Conservation (phyloP, 2,113 vertebrate species). For the Hydropotes inermis region DNA sequence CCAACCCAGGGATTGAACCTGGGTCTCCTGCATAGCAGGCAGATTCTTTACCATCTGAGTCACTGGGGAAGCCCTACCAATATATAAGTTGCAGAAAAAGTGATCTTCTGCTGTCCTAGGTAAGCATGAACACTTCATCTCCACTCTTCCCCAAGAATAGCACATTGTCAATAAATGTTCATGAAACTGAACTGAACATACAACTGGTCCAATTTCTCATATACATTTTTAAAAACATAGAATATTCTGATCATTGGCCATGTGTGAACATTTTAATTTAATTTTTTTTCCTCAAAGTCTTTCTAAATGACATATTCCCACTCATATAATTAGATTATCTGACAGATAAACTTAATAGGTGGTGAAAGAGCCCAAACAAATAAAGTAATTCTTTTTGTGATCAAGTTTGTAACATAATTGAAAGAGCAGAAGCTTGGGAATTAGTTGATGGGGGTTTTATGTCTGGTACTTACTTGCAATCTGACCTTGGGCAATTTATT, state of each 20-base stretch:
- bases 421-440: not conserved
- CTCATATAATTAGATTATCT: not conserved
- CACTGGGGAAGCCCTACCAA: not conserved
- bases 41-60: not conserved
- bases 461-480: not conserved
- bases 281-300: not conserved
- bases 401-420: not conserved
- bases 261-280: not conserved
- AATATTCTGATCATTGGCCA: not conserved
- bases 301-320: not conserved
- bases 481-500: slow-evolving; percentile 10
- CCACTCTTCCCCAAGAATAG: not conserved
- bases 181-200: not conserved
- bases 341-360: not conserved
- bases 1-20: not conserved
- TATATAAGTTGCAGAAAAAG: not conserved
- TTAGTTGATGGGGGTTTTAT: slow-evolving; percentile 9
- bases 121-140: not conserved
- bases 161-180: not conserved
- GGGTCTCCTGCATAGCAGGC: not conserved
- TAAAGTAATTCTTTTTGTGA: not conserved
- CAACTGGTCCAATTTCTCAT: not conserved
- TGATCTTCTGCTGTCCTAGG: not conserved
- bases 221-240: not conserved
- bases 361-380: not conserved